Base-by-base conservation (phyloP, 2,888 invertebrate species). In the Saturnia japonica region DNA sequence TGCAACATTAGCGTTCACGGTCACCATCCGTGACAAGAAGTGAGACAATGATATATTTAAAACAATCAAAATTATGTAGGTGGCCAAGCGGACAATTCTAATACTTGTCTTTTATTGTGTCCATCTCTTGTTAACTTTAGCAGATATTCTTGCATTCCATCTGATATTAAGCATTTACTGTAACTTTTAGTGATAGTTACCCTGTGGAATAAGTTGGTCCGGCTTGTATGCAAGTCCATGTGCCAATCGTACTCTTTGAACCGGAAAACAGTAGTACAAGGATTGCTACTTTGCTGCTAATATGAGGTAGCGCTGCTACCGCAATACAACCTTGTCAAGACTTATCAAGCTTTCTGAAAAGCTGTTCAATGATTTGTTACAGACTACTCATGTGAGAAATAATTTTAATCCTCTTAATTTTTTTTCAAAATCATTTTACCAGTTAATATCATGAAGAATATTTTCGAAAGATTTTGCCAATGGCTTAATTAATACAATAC, bases 41-140 rank as follows among this genome's bases (percentile, higher is more conserved):
- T 64, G 64, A 64, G n/a, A 64, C 40, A 64, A 64, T 64, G 64
- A 64, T 64, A n/a, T 64, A 64, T 64, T 64, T 64, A 64, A 64
- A 64, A 64, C 40, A 34, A 64, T 40, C 40, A 64, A 40, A 40
- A 64, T 40, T 64, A 28, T 60, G 64, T 34, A 25, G 40, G n/a
- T 16, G 40, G 11, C 64, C 64, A 64, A 40, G 64, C 64, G 40
- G 40, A 22, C 64, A n/a, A 64, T n/a, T n/a, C 40, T 64, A 40
- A 34, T 40, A 28, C 12, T 28, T 14, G 25, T 28, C 9, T 60
- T 60, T 60, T 25, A 16, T 14, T 60, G 14, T 28, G 25, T 60
- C 25, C 14, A 14, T 60, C 14, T 28, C 16, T 28, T 1, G 25
- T 25, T 28, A 60, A 14, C 22, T 28, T 14, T 25, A 28, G 1